Evolutionary conservation across 2,113 vertebrate genomes (phyloP).

Genomic region (Peromyscus leucopus): DNA sequence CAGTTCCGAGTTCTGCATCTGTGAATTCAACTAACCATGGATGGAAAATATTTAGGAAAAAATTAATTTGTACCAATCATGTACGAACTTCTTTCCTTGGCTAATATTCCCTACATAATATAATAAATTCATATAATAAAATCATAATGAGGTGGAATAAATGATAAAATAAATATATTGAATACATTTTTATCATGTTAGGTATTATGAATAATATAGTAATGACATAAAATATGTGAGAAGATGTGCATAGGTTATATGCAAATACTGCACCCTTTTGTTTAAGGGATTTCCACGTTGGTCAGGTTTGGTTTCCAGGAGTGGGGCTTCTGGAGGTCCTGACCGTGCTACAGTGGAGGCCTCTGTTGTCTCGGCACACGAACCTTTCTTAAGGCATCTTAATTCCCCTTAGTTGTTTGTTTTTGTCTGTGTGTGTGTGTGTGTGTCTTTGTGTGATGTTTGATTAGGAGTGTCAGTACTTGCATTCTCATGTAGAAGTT

Average conservation of each 20-base stretch:
- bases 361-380: not conserved
- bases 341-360: not conserved
- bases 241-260: not conserved
- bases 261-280: not conserved
- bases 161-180: not conserved
- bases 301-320: not conserved
- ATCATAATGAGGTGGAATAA: not conserved
- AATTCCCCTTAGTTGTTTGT: not conserved
- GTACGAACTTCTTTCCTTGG: not conserved
- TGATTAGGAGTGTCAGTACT: not conserved
- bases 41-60: not conserved
- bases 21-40: not conserved
- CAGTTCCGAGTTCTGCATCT: not conserved
- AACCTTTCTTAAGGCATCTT: not conserved
- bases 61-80: not conserved
- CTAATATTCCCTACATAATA: not conserved
- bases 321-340: not conserved
- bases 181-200: not conserved
- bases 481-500: too few species aligned
- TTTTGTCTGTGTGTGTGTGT: not conserved
- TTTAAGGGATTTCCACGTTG: not conserved
- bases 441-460: not conserved
- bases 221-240: not conserved
- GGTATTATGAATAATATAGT: not conserved
- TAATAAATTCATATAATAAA: not conserved